Evolutionary conservation across 1,140 invertebrate genomes (phyloP).

Genomic region (Thereuonema tuberculata): DNA sequence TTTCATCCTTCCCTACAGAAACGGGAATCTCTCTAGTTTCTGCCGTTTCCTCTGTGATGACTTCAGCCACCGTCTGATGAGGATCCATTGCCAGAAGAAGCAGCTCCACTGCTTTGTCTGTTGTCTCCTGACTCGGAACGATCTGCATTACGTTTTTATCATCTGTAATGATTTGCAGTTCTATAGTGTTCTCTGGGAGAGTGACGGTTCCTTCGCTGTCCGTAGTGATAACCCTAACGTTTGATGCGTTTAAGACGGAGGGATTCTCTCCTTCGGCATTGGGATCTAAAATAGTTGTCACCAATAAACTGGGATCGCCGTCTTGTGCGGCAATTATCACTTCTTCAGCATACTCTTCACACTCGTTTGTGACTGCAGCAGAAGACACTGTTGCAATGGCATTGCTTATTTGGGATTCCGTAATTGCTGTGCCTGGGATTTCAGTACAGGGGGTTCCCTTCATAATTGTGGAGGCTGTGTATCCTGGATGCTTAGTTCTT

Average conservation of each 20-base stretch:
- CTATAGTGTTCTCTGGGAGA: not conserved
- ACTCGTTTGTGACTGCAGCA: not conserved
- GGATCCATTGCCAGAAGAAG: slow-evolving; percentile 1
- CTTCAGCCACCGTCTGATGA: not conserved
- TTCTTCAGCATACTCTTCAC: not conserved
- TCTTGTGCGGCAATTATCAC: not conserved
- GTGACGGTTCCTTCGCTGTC: not conserved
- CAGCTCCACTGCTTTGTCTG: slow-evolving; percentile 5
- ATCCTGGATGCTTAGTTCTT: not conserved
- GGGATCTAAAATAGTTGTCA: not conserved
- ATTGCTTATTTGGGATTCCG: not conserved
- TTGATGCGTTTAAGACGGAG: not conserved
- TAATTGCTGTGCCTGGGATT: not conserved
- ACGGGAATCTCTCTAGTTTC: not conserved
- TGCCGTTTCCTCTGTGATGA: not conserved
- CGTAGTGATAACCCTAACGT: not conserved
- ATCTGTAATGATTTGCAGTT: slow-evolving; percentile 2
- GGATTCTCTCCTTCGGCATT: not conserved
- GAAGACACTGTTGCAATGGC: not conserved
- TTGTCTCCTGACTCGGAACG: not conserved
- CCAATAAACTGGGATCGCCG: not conserved
- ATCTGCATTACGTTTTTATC: slow-evolving; percentile 1
- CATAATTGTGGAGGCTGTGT: not conserved
- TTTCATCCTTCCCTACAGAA: too few species aligned
- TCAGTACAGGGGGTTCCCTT: not conserved